Evolutionary conservation across 2,797 vertebrate species (phyloP), one percentile per base, ranked within the genome.

Genomic region (Agapornis canus): DNA sequence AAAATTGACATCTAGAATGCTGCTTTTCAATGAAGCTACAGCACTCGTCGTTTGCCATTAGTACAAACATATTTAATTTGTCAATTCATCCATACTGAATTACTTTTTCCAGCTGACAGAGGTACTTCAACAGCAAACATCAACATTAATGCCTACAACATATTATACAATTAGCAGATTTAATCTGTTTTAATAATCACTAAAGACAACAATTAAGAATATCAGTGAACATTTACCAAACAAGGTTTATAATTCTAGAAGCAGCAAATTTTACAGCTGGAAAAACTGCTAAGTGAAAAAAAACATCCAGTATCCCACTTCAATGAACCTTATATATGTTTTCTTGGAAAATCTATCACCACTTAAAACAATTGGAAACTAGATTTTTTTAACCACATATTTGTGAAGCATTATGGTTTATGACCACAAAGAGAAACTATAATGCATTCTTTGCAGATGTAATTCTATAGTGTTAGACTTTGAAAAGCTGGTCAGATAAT

Each of bases 161-260:
- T 60, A 90, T 64, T 84, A 82, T 23, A 59, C 61, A 93, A 89
- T 49, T 70, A 87, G n/a, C 29, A 85, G 6, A 85, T 89, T 87
- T 94, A 87, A 79, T 76, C 43, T 52, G 17, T 80, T 94, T 87
- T 69, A 87, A 81, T 77, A 75, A 89, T 93, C 49, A 59, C 71
- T 91, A 73, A 90, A 82, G 71, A 80, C 25, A 86, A 77, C 42
- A 95, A 90, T 93, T 82, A 82, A 86, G 13, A 92, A 17, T 75
- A 92, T 42, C n/a, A 77, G 25, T 21, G 85, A 80, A 45, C 11
- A 39, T 32, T 69, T 86, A 80, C 64, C 82, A 84, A 31, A 40
- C 20, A 89, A 17, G 54, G 56, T 73, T 85, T 89, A 11, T 64
- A 77, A 60, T 70, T 82, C 64, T 76, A 86, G 45, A 76, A 91